phyloP scores from a whole-genome alignment of 35 echinoderm and acorn worm species.

The Strongylocentrotus purpuratus region DNA sequence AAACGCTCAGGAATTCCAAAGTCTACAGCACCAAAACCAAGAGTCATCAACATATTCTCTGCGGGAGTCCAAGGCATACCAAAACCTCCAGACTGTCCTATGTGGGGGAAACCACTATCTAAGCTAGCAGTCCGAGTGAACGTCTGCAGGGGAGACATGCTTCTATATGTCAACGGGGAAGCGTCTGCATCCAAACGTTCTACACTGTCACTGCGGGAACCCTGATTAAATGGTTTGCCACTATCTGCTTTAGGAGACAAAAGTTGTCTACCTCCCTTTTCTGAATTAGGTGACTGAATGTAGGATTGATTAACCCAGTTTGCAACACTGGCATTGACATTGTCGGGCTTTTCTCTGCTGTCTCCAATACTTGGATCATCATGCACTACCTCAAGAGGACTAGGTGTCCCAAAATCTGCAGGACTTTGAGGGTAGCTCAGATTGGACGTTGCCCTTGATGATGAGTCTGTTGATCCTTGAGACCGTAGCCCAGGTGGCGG shows the following conservation, averaged over 20 bases:
- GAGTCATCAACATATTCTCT: slow-evolving; percentile 82
- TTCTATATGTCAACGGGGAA: slow-evolving; percentile 42
- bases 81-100: slow-evolving; percentile 37
- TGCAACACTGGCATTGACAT: slow-evolving; percentile 60
- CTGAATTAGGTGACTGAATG: not conserved
- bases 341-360: not conserved
- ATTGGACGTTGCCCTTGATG: slow-evolving; percentile 7
- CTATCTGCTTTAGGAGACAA: not conserved
- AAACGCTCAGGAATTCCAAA: slow-evolving; percentile 86
- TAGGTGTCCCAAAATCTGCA: slow-evolving; percentile 12
- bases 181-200: slow-evolving; percentile 46
- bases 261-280: not conserved
- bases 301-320: slow-evolving; percentile 72
- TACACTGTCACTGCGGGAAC: not conserved
- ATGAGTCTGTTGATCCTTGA: slow-evolving; percentile 34
- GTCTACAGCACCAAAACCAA: slow-evolving; percentile 86
- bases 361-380: not conserved
- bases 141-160: slow-evolving; percentile 50
- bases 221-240: not conserved
- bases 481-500: not conserved
- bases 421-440: slow-evolving; percentile 41
- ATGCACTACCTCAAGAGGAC: slow-evolving; percentile 17
- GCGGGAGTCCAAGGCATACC: slow-evolving; percentile 63
- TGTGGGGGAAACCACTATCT: slow-evolving; percentile 60
- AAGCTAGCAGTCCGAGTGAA: slow-evolving; percentile 72